Base-by-base conservation (phyloP, 2,113 vertebrate species). In the Periophthalmodon schlosseri region DNA sequence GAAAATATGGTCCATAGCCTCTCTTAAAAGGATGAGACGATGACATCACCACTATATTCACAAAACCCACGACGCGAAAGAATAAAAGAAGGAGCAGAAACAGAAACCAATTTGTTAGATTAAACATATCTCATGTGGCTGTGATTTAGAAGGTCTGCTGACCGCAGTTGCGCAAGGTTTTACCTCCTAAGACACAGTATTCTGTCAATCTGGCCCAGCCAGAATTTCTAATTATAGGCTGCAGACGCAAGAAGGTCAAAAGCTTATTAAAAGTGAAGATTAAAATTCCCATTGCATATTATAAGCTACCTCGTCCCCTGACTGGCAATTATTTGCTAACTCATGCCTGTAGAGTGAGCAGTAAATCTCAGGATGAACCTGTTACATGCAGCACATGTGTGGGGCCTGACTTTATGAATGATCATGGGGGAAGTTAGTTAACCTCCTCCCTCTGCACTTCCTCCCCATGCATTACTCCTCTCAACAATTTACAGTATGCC, bases 181-280 rank as follows among this genome's bases (percentile, higher is more conserved):
- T 89, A 84, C 81, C 86, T 92, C 89, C 84, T 87, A 7, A 93
- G 89, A 93, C 91, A 89, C 90, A 82, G 89, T 80, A 72, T 87
- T 95, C 92, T 91, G 93, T 93, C 93, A 92, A 87, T 92, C 87
- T 87, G 85, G 87, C 85, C 91, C 79, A 91, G 89, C 90, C 91
- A 90, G 89, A 90, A 86, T 88, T 94, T 93, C 93, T 95, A 94
- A 95, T 95, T 95, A 94, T 93, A 93, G 91, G 78, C 81, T 79
- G 79, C 86, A 92, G 92, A 93, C 84, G 87, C 86, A 90, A 91
- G 91, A 94, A 94, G 93, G 93, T 95, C 93, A 94, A 79, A 86
- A 90, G 89, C 91, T 91, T 94, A 94, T 93, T 95, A 93, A 93
- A 91, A 94, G 88, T 88, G 92, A 92, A 92, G 93, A 92, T 92